These are phyloP conservation scores for Sciurus niger DNA, from an alignment of 2,113 vertebrate species.

Conservation along the genomic window DNA sequence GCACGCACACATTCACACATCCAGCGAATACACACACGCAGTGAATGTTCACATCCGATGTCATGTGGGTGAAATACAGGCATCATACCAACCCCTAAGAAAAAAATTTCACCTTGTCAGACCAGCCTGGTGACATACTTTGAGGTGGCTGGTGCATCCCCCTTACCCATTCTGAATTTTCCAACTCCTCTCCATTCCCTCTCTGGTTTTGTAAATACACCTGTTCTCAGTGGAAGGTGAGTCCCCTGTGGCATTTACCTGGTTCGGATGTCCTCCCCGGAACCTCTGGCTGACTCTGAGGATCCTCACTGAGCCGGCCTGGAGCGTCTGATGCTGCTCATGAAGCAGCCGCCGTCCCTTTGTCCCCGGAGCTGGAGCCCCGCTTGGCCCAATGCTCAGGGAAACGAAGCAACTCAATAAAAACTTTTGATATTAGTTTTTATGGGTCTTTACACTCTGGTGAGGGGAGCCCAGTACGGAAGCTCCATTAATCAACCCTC, in stretches of 20 bases:
- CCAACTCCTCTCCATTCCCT: neutral
- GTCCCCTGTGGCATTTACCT: neutral
- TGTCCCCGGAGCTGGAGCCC: slow-evolving; percentile 26
- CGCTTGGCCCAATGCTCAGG: slow-evolving; percentile 37
- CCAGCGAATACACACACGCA: neutral
- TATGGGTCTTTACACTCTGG: slow-evolving; percentile 76
- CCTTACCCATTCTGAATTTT: neutral
- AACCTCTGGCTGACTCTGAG: neutral
- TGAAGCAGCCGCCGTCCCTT: neutral
- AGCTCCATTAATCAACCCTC: slow-evolving; percentile 66
- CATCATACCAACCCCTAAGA: neutral
- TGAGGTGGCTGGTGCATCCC: neutral
- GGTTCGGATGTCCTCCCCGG: neutral
- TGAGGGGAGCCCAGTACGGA: slow-evolving; percentile 66
- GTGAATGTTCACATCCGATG: neutral
- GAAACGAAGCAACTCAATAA: slow-evolving; percentile 72
- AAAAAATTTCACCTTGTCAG: neutral
- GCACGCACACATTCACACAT: neutral
- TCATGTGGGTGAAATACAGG: neutral
- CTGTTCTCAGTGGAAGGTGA: slow-evolving; percentile 59
- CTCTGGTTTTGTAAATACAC: slow-evolving; percentile 58
- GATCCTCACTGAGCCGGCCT: neutral
- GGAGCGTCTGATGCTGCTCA: neutral
- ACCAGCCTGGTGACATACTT: slow-evolving; percentile 35
- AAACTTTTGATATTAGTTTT: slow-evolving; percentile 82